Evolutionary conservation across 2,888 invertebrate genomes (phyloP).

Genomic region (Plebejus anna): DNA sequence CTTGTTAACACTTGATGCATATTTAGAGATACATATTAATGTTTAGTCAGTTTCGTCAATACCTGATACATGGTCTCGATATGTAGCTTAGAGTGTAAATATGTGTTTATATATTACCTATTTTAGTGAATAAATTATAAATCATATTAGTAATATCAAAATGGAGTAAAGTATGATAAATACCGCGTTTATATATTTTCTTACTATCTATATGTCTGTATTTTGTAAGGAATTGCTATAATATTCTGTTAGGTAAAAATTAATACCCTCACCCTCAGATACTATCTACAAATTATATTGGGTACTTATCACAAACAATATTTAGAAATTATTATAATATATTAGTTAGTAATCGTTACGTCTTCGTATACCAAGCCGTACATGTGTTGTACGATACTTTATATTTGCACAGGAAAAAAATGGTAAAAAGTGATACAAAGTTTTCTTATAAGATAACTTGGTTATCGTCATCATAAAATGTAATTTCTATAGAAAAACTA

Average conservation of each 20-base stretch:
- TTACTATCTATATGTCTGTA: constrained; percentile 26
- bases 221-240: constrained; percentile 22
- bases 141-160: not conserved
- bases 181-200: constrained; percentile 22
- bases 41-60: not conserved
- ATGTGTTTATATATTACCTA: not conserved
- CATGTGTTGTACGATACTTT: not conserved
- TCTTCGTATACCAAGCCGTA: not conserved
- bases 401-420: not conserved
- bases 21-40: not conserved
- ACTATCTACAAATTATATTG: not conserved
- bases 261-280: not conserved
- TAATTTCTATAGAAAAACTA: not conserved
- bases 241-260: constrained; percentile 1
- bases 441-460: too few relatives aligned
- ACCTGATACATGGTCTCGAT: not conserved
- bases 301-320: not conserved
- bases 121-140: not conserved
- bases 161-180: not conserved
- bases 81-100: constrained; percentile 8
- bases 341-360: not conserved
- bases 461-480: not conserved
- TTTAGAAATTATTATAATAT: not conserved
- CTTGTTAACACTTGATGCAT: not conserved
- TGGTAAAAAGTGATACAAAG: not conserved